These are phyloP conservation scores for Hylia prasina DNA, from an alignment of 2,113 vertebrate genomes.

Conservation along the genomic window DNA sequence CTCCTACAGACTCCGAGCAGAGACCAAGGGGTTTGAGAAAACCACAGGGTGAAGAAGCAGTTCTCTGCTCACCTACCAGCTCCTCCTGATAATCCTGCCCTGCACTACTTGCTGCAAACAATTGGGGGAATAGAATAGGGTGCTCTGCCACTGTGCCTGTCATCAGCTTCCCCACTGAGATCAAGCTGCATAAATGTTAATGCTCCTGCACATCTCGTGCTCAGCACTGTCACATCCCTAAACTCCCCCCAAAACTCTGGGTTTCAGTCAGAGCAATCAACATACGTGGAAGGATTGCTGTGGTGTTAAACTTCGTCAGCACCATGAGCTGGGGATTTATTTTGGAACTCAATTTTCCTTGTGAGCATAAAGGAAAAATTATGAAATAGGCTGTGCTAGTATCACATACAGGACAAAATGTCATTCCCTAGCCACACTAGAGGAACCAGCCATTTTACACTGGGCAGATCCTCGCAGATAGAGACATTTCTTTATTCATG, in stretches of 20 bases:
- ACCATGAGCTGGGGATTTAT: not conserved
- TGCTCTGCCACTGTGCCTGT: not conserved
- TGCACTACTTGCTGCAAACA: not conserved
- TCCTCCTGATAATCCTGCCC: not conserved
- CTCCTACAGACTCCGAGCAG: not conserved
- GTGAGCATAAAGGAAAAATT: not conserved
- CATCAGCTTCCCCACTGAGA: not conserved
- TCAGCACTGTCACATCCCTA: not conserved
- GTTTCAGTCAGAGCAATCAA: not conserved
- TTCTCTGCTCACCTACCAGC: not conserved
- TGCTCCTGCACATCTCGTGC: accelerated
- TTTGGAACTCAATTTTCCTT: not conserved
- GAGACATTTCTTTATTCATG: conserved; percentile 72
- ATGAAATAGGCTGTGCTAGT: not conserved
- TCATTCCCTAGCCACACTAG: not conserved
- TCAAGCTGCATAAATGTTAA: conserved; percentile 12
- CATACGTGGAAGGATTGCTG: accelerated
- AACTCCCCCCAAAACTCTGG: not conserved
- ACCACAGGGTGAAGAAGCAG: not conserved
- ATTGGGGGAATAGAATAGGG: not conserved
- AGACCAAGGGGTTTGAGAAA: not conserved
- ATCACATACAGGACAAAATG: not conserved
- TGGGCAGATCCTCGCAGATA: conserved; percentile 30
- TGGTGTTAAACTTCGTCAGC: not conserved
- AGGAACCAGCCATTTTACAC: not conserved